Conservation (phyloP, 2,888 invertebrate species). For the Pelosia muscerda region DNA sequence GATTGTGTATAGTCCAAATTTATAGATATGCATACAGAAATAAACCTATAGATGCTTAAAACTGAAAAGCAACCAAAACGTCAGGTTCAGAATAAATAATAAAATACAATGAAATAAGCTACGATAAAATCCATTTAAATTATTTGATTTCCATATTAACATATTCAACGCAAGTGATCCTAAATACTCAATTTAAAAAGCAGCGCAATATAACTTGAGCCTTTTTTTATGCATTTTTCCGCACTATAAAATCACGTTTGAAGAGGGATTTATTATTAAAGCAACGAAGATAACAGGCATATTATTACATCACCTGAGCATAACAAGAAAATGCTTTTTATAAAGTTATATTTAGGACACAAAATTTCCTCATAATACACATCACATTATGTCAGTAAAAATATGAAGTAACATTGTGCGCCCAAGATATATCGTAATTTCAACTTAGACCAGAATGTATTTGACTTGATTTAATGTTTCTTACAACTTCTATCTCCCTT, state of each 20-base stretch:
- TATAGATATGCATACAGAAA: too few species aligned
- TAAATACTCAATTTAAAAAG: too few species aligned
- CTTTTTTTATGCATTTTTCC: background rate
- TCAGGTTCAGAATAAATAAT: too few species aligned
- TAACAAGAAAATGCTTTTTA: constrained; percentile 42
- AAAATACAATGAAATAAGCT: too few species aligned
- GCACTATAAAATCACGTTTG: background rate
- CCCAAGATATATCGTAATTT: background rate
- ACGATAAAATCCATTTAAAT: too few species aligned
- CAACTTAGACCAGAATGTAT: background rate
- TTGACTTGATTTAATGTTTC: too few species aligned
- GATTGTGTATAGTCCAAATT: too few species aligned
- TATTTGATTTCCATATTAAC: too few species aligned
- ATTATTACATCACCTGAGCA: constrained; percentile 31
- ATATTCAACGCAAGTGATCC: too few species aligned
- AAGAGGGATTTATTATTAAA: background rate
- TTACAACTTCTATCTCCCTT: too few species aligned
- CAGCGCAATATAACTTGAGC: background rate
- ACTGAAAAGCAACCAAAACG: too few species aligned
- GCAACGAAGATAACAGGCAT: constrained; percentile 23
- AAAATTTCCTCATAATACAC: constrained; percentile 14
- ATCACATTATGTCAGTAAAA: background rate
- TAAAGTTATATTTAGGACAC: constrained; percentile 28
- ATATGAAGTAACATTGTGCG: background rate
- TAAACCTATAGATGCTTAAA: too few species aligned